Evolutionary conservation across 2,888 invertebrate genomes (phyloP), one percentile per base, ranked within the genome.

Genomic region (Siphonodentalium dalli): DNA sequence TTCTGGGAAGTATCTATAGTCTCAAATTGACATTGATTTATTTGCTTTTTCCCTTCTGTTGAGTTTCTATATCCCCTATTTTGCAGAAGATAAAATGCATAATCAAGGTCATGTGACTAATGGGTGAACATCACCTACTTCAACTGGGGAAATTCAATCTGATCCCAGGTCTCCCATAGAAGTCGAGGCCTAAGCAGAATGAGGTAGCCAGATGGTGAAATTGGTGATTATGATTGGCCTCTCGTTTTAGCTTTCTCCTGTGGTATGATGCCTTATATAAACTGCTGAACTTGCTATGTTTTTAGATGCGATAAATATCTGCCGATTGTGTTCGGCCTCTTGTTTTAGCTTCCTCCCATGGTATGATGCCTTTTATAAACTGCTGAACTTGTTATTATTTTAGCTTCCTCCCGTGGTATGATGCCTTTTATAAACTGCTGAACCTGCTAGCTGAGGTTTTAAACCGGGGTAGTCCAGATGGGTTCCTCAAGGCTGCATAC

Each of bases 341-440:
- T 34, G 6, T 34, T 7, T 34, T 34, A 1, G n/a, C 34, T 8
- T 34, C 18, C n/a, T 34, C 18, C 1, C 34, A 34, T 34, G n/a
- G n/a, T 34, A 8, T 11, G 34, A 7, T 18, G n/a, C 18, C 7
- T 15, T 34, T 34, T 43, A 6, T 42, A 31, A n/a, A 11, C 13
- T 33, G n/a, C 6, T 7, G 18, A 15, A 7, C 2, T 3, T 42
- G 8, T 5, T 20, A 5, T 39, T 31, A 18, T 9, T 40, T 21
- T 66, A 96, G 96, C 76, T 91, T 90, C 80, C 86, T 97, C 75
- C 96, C 96, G 68, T 98, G 96, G 96, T 95, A 95, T 80, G 94
- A 95, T 83, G 90, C 90, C 75, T 97, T 98, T 85, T 93, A 92
- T 85, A 91, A 79, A 51, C 86, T 93, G 77, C 85, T 93, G 75